Evolutionary conservation across 2,888 invertebrate genomes (phyloP), one percentile per base, ranked within the genome.

Genomic region (Cistogaster globosa): DNA sequence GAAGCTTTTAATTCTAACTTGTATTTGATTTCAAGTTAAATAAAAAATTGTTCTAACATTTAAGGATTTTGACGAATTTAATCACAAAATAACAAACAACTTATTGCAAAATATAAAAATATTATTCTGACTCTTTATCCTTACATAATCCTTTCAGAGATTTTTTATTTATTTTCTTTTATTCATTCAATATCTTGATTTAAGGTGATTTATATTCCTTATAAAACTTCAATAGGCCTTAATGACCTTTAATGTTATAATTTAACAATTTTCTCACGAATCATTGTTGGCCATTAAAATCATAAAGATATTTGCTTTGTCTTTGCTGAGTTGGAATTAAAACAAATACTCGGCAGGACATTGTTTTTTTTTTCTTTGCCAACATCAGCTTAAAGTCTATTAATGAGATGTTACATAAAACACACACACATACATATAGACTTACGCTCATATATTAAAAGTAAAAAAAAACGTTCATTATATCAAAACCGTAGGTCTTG

Each of bases 241-340:
- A 20, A 42, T 6, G 26, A 14, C 1, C 8, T 20, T 22, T 26
- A n/a, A 18, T 36, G 22, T 51, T 5, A 65, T 55, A 74, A 74
- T 74, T 78, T 6, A 38, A 57, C 16, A 85, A 78, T 85, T 81
- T 62, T 78, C 82, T 85, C 85, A 85, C 82, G 85, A 69, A 58
- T 69, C 63, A 69, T 69, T 74, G 51, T 55, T 48, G 26, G 8
- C 55, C 58, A 82, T 69, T 57, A 81, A 36, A 57, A 36, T 53
- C 36, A n/a, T 45, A 42, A 42, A 42, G 7, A 4, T 42, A 4
- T 42, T 42, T 42, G 0, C 8, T 0, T 42, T 42, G 1, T 42
- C 38, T 68, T 71, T 36, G 69, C 48, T 84, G 57, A 65, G 48
- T 67, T 51, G 45, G 55, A 55, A 67, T 60, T 42, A 53, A 74